Conservation (phyloP, 2,113 vertebrate species). For the Cinclus mexicanus region DNA sequence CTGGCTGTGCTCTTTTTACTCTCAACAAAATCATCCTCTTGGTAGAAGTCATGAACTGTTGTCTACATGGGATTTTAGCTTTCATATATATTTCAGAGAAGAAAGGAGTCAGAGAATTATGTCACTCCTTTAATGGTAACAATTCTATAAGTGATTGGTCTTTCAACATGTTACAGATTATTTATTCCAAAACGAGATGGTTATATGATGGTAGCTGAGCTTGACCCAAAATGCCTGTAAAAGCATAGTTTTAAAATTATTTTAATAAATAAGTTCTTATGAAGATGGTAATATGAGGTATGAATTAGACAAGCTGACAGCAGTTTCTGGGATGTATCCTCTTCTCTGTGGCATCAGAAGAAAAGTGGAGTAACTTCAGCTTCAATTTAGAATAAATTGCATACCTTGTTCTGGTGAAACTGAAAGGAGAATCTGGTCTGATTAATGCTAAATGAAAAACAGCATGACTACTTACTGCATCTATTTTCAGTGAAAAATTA, state of each 20-base stretch:
- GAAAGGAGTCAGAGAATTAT: background rate
- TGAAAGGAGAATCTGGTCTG: background rate
- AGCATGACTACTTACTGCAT: background rate
- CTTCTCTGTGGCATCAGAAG: background rate
- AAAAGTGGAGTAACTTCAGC: background rate
- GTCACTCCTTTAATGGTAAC: background rate
- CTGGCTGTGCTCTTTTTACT: background rate
- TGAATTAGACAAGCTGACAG: background rate
- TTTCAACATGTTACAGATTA: background rate
- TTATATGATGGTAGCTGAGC: background rate
- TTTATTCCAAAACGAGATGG: background rate
- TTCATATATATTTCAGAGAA: background rate
- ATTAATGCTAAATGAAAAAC: background rate
- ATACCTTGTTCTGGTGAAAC: background rate
- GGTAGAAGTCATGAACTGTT: background rate
- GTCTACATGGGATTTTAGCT: background rate
- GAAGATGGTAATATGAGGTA: background rate
- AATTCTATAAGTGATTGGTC: background rate
- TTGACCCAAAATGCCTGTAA: background rate
- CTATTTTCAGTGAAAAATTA: slow-evolving; percentile 13
- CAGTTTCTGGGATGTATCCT: background rate
- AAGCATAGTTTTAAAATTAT: background rate
- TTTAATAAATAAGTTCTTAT: background rate
- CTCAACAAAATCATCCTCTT: background rate
- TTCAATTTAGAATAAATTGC: background rate